These are phyloP conservation scores for Tipula unca DNA, from an alignment of 2,888 invertebrate genomes.

Conservation along the genomic window DNA sequence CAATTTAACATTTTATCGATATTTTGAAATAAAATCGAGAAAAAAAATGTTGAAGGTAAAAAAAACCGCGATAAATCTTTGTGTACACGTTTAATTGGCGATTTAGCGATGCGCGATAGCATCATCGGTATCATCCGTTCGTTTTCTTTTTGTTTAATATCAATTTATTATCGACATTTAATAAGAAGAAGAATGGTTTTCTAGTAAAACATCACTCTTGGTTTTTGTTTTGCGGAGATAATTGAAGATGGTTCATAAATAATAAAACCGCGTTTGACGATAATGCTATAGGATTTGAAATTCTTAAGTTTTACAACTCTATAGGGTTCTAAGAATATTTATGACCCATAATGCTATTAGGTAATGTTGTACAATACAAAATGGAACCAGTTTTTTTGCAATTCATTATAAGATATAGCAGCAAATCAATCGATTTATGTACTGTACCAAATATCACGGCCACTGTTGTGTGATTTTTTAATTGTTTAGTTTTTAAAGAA, in stretches of 20 bases:
- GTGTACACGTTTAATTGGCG: neutral
- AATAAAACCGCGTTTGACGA: neutral
- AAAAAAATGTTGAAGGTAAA: neutral
- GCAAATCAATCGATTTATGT: too few species aligned
- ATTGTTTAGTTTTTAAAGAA: too few species aligned
- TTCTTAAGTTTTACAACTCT: neutral
- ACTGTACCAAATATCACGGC: too few species aligned
- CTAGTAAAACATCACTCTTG: neutral
- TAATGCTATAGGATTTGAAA: neutral
- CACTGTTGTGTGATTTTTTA: too few species aligned
- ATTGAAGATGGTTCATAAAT: neutral
- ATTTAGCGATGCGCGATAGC: neutral
- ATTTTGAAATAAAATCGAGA: neutral
- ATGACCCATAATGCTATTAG: too few species aligned
- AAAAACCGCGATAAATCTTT: neutral
- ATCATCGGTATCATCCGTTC: neutral
- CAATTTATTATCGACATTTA: neutral
- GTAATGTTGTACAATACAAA: too few species aligned
- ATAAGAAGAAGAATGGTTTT: neutral
- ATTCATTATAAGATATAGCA: too few species aligned
- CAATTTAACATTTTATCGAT: neutral
- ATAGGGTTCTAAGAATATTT: too few species aligned
- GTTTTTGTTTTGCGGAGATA: neutral
- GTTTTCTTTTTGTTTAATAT: neutral
- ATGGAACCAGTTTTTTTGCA: too few species aligned